phyloP scores from a whole-genome alignment of 2,113 vertebrate genomes.

The Oryzias celebensis region DNA sequence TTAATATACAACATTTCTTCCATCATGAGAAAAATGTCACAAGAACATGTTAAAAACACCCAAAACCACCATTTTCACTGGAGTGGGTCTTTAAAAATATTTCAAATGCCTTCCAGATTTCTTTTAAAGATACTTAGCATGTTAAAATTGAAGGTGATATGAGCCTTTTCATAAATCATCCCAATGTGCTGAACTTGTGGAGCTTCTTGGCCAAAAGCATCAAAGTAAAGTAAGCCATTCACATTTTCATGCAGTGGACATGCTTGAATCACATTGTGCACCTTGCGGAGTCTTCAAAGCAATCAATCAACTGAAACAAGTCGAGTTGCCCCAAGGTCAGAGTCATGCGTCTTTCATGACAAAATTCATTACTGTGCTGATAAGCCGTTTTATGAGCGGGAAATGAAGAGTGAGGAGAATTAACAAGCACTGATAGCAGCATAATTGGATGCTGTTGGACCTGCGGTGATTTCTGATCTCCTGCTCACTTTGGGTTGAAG shows the following conservation, averaged over 20 bases:
- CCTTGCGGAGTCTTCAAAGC: conserved; percentile 29
- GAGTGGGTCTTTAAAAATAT: too few relatives aligned
- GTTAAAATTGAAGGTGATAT: too few relatives aligned
- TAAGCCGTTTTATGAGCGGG: conserved; percentile 13
- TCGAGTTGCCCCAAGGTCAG: conserved; percentile 30
- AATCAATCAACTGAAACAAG: conserved; percentile 19
- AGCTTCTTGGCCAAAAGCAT: too few relatives aligned
- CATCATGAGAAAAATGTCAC: too few relatives aligned
- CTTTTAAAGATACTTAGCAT: too few relatives aligned
- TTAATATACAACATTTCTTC: too few relatives aligned
- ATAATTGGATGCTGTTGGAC: conserved; percentile 7
- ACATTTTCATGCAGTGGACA: conserved; percentile 9
- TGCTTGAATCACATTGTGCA: conserved; percentile 12
- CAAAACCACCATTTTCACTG: too few relatives aligned
- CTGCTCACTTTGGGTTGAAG: conserved; percentile 2
- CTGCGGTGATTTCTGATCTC: conserved; percentile 9
- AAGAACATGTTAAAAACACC: too few relatives aligned
- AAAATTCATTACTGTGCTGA: conserved; percentile 29
- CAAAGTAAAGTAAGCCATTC: too few relatives aligned
- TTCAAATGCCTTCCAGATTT: too few relatives aligned
- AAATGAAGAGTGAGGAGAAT: conserved; percentile 23
- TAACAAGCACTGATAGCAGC: conserved; percentile 19
- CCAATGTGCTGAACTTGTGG: too few relatives aligned
- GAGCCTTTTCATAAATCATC: too few relatives aligned
- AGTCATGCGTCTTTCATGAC: conserved; percentile 35